Evolutionary conservation across 2,888 invertebrate genomes (phyloP).

Genomic region (Eupithecia inturbata): DNA sequence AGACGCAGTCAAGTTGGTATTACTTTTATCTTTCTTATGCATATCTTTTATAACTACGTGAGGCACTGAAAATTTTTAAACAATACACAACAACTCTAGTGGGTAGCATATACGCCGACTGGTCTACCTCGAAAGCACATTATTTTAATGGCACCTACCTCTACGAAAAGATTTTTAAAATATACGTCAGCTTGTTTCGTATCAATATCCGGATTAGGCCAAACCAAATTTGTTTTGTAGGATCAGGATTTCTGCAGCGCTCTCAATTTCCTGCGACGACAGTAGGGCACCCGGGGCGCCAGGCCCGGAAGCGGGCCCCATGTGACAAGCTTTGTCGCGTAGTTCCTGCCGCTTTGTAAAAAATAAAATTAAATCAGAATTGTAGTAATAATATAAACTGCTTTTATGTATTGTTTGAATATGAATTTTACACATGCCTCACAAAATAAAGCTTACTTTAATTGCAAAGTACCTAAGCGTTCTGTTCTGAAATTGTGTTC

Average conservation of each 20-base stretch:
- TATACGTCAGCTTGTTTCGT: conserved; percentile 71
- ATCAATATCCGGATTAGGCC: conserved; percentile 83
- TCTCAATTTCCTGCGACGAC: conserved; percentile 84
- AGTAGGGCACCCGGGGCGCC: conserved; percentile 78
- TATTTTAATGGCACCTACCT: conserved; percentile 20
- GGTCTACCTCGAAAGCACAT: background rate
- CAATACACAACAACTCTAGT: background rate
- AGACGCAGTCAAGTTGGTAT: background rate
- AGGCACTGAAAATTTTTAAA: background rate
- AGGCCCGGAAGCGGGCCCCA: conserved; percentile 46
- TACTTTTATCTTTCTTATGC: background rate
- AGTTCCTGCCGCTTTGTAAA: background rate
- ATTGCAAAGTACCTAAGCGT: background rate
- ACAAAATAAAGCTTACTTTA: background rate
- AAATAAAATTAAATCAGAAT: background rate
- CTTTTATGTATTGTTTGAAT: background rate
- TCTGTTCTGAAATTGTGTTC: background rate
- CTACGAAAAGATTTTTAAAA: conserved; percentile 58
- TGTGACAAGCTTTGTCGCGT: conserved; percentile 13
- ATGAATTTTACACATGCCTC: background rate
- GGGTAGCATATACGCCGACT: background rate
- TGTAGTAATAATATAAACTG: background rate
- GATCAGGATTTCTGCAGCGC: conserved; percentile 82
- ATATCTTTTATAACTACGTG: background rate
- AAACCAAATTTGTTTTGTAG: conserved; percentile 82